Base-by-base conservation (phyloP, 2,888 invertebrate genomes). In the Cataglyphis livida region DNA sequence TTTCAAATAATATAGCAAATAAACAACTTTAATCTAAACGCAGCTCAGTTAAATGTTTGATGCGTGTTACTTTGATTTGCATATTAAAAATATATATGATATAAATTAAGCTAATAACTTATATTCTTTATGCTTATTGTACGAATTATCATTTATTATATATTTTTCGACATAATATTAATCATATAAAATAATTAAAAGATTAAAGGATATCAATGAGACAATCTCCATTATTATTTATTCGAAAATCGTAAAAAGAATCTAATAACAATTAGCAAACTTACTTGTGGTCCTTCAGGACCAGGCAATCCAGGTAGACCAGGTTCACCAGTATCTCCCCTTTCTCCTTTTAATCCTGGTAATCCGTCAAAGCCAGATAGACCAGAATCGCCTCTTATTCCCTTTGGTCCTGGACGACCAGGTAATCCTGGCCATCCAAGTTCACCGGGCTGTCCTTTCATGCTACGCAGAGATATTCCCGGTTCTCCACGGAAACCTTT, bases 401-500 rank as follows among this genome's bases (percentile, higher is more conserved):
- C 95, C 81, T 93, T 94, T 0, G 62, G 32, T 9, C 95, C 95
- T 3, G 81, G 68, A n/a, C 84, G 85, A 66, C 94, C 95, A 38
- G 91, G 87, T 2, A 89, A 64, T 54, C 95, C 95, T 70, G 84
- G 83, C 48, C 89, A 88, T 54, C 95, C 95, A 1, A 76, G 44
- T 1, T 94, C 94, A 81, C 96, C 96, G 0, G 62, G 88, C 70
- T 94, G 93, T 35, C 96, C 96, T 66, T 92, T 92, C 0, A 79
- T 18, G 44, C 91, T 96, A 21, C 88, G 87, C n/a, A 96, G 95
- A 4, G 95, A 93, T 85, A 94, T 92, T 59, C 97, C 97, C 57
- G 95, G 95, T 81, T 96, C 97, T 76, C 97, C 97, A 18, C 86
- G 81, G 28, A 95, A 93, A 86, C 97, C 97, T 92, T 95, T 95